Conservation (phyloP, 2,888 invertebrate species). For the Helobdella robusta region DNA sequence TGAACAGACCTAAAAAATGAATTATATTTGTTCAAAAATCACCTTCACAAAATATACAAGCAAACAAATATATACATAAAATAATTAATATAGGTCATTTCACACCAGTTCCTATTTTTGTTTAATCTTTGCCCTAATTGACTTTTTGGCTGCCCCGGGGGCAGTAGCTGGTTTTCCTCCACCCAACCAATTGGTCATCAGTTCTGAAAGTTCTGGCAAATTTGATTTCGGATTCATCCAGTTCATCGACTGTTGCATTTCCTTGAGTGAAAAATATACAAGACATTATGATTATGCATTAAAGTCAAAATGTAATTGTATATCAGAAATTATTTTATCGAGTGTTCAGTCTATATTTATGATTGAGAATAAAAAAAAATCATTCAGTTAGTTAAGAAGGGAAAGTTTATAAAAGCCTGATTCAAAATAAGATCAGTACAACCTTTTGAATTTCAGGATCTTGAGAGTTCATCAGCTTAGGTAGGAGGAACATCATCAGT, state of each 20-base stretch:
- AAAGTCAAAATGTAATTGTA: too few species aligned
- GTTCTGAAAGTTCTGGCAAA: conserved; percentile 83
- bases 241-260: conserved; percentile 61
- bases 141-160: conserved; percentile 3
- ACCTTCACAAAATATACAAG: too few species aligned
- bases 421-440: neutral
- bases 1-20: too few species aligned
- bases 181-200: conserved; percentile 75
- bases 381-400: too few species aligned
- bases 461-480: conserved; percentile 78
- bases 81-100: too few species aligned
- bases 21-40: too few species aligned
- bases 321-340: too few species aligned
- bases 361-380: too few species aligned
- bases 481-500: conserved; percentile 77
- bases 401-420: neutral
- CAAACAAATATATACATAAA: too few species aligned
- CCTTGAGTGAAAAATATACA: conserved; percentile 55
- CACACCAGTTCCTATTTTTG: conserved; percentile 8
- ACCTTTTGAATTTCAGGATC: conserved; percentile 91
- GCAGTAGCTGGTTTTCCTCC: conserved; percentile 19
- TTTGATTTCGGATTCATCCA: conserved; percentile 63
- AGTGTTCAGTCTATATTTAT: too few species aligned
- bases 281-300: too few species aligned
- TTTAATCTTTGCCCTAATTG: conserved; percentile 3